Evolutionary conservation across 1,140 invertebrate species (phyloP).

Genomic region (Phymastichus coffea): DNA sequence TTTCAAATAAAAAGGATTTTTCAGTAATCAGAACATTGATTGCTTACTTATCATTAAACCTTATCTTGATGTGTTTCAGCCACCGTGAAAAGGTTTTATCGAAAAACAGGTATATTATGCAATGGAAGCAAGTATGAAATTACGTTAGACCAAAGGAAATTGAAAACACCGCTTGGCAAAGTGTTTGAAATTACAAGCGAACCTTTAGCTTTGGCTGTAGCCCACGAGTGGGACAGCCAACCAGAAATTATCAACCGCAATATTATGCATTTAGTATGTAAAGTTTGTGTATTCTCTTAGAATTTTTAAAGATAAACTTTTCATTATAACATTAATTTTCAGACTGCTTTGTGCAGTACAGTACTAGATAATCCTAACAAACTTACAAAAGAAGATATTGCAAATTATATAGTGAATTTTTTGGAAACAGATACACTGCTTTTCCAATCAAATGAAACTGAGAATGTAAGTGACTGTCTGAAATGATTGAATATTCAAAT

Average conservation of each 20-base stretch:
- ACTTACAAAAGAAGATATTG: conserved; percentile 73
- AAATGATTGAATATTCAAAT: background rate
- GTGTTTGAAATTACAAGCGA: conserved; percentile 79
- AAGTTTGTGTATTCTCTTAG: too few relatives aligned
- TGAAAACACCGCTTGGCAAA: conserved; percentile 84
- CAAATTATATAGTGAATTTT: conserved; percentile 77
- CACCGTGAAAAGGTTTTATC: conserved; percentile 70
- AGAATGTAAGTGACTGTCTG: conserved; percentile 19
- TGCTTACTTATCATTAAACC: too few relatives aligned
- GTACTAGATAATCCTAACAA: conserved; percentile 88
- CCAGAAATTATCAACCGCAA: conserved; percentile 73
- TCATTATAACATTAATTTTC: conserved; percentile 41
- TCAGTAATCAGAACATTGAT: too few relatives aligned
- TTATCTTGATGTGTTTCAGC: too few relatives aligned
- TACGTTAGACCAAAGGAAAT: conserved; percentile 77
- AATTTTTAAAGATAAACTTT: conserved; percentile 2
- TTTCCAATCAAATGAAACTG: conserved; percentile 71
- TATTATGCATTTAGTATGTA: conserved; percentile 83
- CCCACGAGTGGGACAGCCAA: conserved; percentile 91
- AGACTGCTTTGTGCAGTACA: conserved; percentile 89
- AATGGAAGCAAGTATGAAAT: conserved; percentile 70
- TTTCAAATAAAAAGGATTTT: too few relatives aligned
- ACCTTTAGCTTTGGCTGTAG: conserved; percentile 85
- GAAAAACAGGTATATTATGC: conserved; percentile 65
- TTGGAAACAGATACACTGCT: conserved; percentile 86